Conservation (phyloP, 1,140 invertebrate species). For the Probaryconus sp. region DNA sequence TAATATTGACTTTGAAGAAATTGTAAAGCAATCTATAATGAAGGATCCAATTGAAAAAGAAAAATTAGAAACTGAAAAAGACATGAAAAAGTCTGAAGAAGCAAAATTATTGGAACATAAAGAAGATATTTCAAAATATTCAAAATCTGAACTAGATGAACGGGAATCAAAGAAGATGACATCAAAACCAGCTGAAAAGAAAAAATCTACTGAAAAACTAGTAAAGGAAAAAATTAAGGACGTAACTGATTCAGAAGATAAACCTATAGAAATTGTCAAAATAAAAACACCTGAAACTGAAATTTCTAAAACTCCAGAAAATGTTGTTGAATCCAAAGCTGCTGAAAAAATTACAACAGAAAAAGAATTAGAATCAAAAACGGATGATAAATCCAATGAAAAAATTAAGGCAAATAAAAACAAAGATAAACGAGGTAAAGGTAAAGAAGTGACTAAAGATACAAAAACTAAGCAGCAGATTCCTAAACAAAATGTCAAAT, state of each 20-base stretch:
- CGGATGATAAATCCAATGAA: too few species aligned
- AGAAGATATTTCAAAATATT: conserved; percentile 58
- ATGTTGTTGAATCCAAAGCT: too few species aligned
- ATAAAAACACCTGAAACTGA: conserved; percentile 7
- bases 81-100: neutral
- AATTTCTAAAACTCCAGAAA: too few species aligned
- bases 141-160: conserved; percentile 46
- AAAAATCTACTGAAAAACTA: conserved; percentile 23
- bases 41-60: conserved; percentile 38
- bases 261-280: too few species aligned
- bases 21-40: conserved; percentile 69
- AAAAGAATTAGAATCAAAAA: too few species aligned
- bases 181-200: conserved; percentile 41
- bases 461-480: too few species aligned
- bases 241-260: too few species aligned
- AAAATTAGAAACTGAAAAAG: conserved; percentile 15
- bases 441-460: too few species aligned
- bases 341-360: too few species aligned
- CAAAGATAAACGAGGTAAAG: too few species aligned
- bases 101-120: conserved; percentile 11
- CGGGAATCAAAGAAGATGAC: conserved; percentile 59
- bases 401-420: too few species aligned
- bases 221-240: neutral
- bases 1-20: conserved; percentile 60
- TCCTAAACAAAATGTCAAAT: too few species aligned